Base-by-base conservation (phyloP, 2,797 vertebrate genomes). In the Sebastes taczanowskii region DNA sequence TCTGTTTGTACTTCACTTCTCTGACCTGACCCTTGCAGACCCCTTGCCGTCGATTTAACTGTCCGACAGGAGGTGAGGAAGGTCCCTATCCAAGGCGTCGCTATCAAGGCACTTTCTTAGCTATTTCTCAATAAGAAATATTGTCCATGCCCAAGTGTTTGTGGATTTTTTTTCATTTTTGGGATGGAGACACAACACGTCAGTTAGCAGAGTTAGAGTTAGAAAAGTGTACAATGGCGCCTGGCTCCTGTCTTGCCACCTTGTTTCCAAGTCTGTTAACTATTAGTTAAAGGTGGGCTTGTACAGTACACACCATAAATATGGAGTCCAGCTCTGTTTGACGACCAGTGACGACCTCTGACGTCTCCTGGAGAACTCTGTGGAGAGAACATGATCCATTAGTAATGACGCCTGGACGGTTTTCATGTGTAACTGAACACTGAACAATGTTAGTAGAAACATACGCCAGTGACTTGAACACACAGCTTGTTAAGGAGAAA, bases 301-400 rank as follows among this genome's bases (percentile, higher is more conserved):
- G 16, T 55, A 0, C 7, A 53, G 22, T 77, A 79, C 82, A 5
- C 10, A 86, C 85, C 62, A 0, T 11, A 61, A 82, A 83, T 29
- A 71, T n/a, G 18, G 65, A 49, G 11, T 10, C 14, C 25, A 67
- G 2, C 5, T 83, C 2, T 77, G 56, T 34, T 42, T n/a, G 25
- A 62, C 0, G 0, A 18, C 7, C 16, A 42, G 18, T 56, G 23
- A n/a, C 32, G 29, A 11, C 14, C 6, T 81, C 42, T 60, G 71
- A 1, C 1, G 0, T 1, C 0, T 61, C 18, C 23, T 49, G 22
- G 6, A 49, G 14, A 67, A 0, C 30, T 13, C 83, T 89, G 85
- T 64, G 18, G n/a, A 32, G 5, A 62, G 16, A 72, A 30, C 0
- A 46, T 7, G 4, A 58, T 61, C 30, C 6, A 55, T 34, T 30